Evolutionary conservation across 2,888 invertebrate species (phyloP).

Genomic region (Flexamia atlantica): DNA sequence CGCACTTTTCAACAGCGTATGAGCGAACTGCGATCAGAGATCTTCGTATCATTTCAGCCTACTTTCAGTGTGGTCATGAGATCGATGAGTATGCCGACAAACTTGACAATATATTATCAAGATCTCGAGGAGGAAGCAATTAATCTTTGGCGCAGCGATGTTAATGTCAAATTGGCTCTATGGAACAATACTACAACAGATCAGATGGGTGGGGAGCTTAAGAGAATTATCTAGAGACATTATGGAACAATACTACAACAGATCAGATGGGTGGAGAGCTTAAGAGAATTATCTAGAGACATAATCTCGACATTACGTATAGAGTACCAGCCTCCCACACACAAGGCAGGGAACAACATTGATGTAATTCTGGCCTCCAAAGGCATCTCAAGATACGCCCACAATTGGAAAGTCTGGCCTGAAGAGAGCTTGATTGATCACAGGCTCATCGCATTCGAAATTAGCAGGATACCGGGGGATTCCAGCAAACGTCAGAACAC

Average conservation of each 20-base stretch:
- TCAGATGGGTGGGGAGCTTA: slow-evolving; percentile 5
- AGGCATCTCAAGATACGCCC: background rate
- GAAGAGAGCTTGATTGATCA: slow-evolving; percentile 30
- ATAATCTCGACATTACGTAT: background rate
- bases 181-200: slow-evolving; percentile 1
- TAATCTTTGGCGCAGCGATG: background rate
- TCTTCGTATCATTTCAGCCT: background rate
- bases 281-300: background rate
- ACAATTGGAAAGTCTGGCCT: background rate
- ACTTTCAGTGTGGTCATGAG: background rate
- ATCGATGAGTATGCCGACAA: background rate
- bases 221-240: too few species aligned
- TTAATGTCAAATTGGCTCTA: background rate
- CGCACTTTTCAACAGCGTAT: background rate
- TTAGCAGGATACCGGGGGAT: background rate
- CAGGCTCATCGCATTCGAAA: background rate
- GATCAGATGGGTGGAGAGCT: slow-evolving; percentile 16
- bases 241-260: background rate
- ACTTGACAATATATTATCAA: background rate
- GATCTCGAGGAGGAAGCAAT: background rate
- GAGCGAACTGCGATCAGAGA: background rate
- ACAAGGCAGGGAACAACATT: slow-evolving; percentile 33
- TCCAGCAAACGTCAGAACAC: too few species aligned
- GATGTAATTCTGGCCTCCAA: slow-evolving; percentile 20
- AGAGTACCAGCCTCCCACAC: background rate